phyloP scores from a whole-genome alignment of 1,140 invertebrate species.

The Heterodera schachtii region DNA sequence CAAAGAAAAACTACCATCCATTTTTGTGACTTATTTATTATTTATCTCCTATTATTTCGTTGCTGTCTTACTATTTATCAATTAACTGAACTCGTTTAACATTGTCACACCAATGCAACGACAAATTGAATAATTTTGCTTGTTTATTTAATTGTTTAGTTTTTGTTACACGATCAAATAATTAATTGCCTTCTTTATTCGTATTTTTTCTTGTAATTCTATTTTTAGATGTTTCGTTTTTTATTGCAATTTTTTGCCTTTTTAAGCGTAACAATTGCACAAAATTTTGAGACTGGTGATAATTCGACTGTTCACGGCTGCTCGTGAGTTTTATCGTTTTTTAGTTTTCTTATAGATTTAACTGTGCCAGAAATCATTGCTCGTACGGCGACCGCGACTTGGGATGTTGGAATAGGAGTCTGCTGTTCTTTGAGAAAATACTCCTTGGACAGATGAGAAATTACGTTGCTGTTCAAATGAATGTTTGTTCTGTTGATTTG shows the following conservation, averaged over 20 bases:
- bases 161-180: background rate
- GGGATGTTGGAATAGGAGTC: constrained; percentile 51
- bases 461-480: constrained; percentile 58
- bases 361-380: constrained; percentile 47
- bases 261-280: constrained; percentile 21
- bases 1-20: background rate
- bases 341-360: constrained; percentile 8
- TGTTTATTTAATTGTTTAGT: background rate
- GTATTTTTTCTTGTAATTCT: background rate
- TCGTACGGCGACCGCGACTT: constrained; percentile 43
- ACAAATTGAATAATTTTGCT: too few relatives aligned
- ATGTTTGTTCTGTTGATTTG: constrained; percentile 17
- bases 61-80: too few relatives aligned
- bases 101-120: too few relatives aligned
- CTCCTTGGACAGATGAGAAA: constrained; percentile 55
- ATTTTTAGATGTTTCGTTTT: background rate
- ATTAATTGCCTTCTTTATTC: background rate
- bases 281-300: constrained; percentile 58
- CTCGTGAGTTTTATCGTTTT: constrained; percentile 50
- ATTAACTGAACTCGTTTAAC: too few relatives aligned
- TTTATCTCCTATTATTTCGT: too few relatives aligned
- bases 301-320: constrained; percentile 53
- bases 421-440: constrained; percentile 51
- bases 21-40: too few relatives aligned
- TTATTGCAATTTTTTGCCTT: constrained; percentile 13